Evolutionary conservation across 1,140 invertebrate genomes (phyloP).

Genomic region (Anoplophora glabripennis): DNA sequence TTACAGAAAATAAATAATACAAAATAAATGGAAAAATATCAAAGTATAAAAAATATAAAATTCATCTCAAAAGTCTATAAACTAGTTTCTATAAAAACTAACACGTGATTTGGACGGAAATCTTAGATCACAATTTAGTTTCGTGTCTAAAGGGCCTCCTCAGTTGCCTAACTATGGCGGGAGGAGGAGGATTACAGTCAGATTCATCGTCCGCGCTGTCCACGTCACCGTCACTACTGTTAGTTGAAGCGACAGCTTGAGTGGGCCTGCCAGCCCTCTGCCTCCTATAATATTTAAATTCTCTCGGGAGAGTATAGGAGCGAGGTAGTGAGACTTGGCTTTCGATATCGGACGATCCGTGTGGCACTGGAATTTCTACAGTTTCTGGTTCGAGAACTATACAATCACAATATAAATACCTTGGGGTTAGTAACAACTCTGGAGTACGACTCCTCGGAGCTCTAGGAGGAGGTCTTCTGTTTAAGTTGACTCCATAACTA

Average conservation of each 20-base stretch:
- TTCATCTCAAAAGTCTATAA: background rate
- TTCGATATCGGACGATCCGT: slow-evolving; percentile 65
- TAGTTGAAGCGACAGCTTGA: slow-evolving; percentile 73
- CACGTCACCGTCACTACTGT: slow-evolving; percentile 79
- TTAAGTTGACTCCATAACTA: slow-evolving; percentile 47
- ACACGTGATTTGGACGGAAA: too few relatives aligned
- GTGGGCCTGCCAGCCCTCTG: slow-evolving; percentile 49
- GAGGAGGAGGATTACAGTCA: slow-evolving; percentile 45
- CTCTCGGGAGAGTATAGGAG: slow-evolving; percentile 78
- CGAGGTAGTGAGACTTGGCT: slow-evolving; percentile 76
- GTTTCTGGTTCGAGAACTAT: slow-evolving; percentile 33
- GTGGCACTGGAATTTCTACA: slow-evolving; percentile 34
- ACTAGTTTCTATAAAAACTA: too few relatives aligned
- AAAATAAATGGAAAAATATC: slow-evolving; percentile 12
- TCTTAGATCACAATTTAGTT: slow-evolving; percentile 42
- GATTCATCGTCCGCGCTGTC: slow-evolving; percentile 64
- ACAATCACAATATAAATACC: slow-evolving; percentile 57
- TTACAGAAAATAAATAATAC: slow-evolving; percentile 21
- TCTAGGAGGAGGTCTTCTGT: slow-evolving; percentile 43
- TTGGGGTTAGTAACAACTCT: slow-evolving; percentile 73
- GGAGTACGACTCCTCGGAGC: slow-evolving; percentile 62
- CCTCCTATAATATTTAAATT: slow-evolving; percentile 78
- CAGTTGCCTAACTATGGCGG: slow-evolving; percentile 38
- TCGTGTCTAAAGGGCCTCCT: slow-evolving; percentile 46
- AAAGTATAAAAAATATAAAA: slow-evolving; percentile 13